A percentile compares a stretch with the other conserved stretches of the same genome.
phyloP scores from a whole-genome alignment of 2,113 vertebrate species.

The Chaenocephalus aceratus region DNA sequence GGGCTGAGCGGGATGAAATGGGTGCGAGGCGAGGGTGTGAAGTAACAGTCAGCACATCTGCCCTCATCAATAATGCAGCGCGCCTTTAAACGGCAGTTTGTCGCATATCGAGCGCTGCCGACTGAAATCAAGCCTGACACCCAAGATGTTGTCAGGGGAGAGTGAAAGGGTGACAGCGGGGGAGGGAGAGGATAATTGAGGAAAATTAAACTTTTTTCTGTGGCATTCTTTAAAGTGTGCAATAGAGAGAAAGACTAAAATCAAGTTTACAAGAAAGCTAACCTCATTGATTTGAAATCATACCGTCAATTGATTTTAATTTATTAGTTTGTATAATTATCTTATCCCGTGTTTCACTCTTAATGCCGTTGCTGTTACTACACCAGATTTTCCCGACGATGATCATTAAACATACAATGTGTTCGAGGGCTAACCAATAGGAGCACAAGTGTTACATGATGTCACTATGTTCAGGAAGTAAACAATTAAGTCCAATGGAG shows the following conservation, averaged over 20 bases:
- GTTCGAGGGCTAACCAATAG: too few species aligned
- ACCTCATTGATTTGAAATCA: too few species aligned
- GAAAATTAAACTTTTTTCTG: background rate
- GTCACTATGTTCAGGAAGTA: too few species aligned
- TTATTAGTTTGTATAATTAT: too few species aligned
- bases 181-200: conserved; percentile 12
- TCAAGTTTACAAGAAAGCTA: too few species aligned
- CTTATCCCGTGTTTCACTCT: too few species aligned
- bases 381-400: too few species aligned
- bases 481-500: too few species aligned
- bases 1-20: conserved; percentile 63
- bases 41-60: conserved; percentile 88
- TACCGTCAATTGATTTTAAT: too few species aligned
- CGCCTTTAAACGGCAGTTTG: conserved; percentile 86
- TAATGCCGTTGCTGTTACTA: too few species aligned
- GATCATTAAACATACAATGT: too few species aligned
- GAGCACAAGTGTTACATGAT: too few species aligned
- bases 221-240: background rate
- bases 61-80: conserved; percentile 85
- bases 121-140: conserved; percentile 85
- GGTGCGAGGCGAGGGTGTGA: conserved; percentile 76
- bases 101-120: conserved; percentile 79
- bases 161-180: conserved; percentile 52
- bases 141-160: conserved; percentile 74
- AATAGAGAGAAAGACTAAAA: background rate